Conservation (phyloP, 2,797 vertebrate genomes). For the Zenarchopterus dispar region DNA sequence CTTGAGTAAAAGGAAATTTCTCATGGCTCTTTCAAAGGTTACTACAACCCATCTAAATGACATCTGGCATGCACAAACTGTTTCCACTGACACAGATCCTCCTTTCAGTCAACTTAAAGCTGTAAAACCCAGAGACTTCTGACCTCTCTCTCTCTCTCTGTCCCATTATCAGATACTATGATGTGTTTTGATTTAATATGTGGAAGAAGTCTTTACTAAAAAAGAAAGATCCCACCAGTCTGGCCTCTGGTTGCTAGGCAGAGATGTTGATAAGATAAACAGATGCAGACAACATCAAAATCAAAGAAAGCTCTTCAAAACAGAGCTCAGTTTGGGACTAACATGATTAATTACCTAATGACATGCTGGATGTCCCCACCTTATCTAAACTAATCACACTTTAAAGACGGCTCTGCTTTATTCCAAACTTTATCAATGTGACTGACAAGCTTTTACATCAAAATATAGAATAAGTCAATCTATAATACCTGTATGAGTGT, state of each 20-base stretch:
- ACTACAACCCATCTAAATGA: constrained; percentile 67
- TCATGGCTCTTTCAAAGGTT: constrained; percentile 66
- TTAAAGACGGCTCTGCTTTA: neutral
- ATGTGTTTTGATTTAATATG: constrained; percentile 11
- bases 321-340: neutral
- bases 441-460: neutral
- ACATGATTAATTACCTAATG: neutral
- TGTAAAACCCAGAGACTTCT: constrained; percentile 42
- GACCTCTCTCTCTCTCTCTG: constrained; percentile 30
- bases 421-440: neutral
- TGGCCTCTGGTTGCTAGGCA: neutral
- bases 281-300: neutral
- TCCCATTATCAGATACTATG: constrained; percentile 14
- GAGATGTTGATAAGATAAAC: neutral
- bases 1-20: constrained; percentile 55
- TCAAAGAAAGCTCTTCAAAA: neutral
- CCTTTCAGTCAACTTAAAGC: constrained; percentile 36
- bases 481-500: too few relatives aligned
- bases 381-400: neutral
- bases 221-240: too few relatives aligned
- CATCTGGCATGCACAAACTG: constrained; percentile 66
- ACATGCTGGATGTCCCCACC: neutral
- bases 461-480: too few relatives aligned
- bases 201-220: too few relatives aligned
- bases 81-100: constrained; percentile 57